A percentile compares a stretch with the other conserved stretches of the same genome.
Evolutionary conservation across 2,113 vertebrate genomes (phyloP).

Genomic region (Spermophilus dauricus): DNA sequence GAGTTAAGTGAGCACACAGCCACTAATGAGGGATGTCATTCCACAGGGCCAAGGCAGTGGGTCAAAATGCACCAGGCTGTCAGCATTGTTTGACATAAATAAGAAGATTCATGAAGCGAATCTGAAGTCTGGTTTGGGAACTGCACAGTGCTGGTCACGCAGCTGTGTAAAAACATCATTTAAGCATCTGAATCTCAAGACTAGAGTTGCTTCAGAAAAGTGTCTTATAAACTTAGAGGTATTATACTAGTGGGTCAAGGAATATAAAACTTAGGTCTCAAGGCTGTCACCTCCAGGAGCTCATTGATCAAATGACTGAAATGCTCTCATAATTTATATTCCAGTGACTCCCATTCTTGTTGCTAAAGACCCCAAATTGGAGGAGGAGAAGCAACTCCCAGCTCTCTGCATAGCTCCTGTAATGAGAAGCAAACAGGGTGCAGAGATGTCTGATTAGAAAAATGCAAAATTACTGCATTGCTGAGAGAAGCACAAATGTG

Average conservation of each 20-base stretch:
- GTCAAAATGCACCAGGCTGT: no score
- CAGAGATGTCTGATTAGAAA: not conserved
- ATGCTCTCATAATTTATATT: constrained; percentile 33
- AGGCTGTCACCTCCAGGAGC: not conserved
- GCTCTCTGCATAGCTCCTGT: not conserved
- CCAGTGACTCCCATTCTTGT: not conserved
- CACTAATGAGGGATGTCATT: no score
- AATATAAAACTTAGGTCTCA: not conserved
- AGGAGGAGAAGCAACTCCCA: not conserved
- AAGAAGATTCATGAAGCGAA: accelerated
- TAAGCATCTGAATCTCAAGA: not conserved
- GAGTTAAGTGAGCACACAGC: not conserved
- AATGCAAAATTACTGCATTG: not conserved
- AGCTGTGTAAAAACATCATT: not conserved
- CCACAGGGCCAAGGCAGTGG: not conserved
- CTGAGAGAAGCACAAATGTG: not conserved
- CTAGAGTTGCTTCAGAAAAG: not conserved
- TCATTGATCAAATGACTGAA: not conserved
- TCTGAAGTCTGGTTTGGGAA: not conserved
- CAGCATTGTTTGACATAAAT: not conserved
- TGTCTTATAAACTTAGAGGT: not conserved
- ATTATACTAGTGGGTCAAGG: not conserved
- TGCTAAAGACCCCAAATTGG: not conserved
- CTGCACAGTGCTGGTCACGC: not conserved
- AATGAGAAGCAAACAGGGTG: not conserved